phyloP scores from a whole-genome alignment of 92 coral and sea anemone genomes.

The Pocillopora grandis region DNA sequence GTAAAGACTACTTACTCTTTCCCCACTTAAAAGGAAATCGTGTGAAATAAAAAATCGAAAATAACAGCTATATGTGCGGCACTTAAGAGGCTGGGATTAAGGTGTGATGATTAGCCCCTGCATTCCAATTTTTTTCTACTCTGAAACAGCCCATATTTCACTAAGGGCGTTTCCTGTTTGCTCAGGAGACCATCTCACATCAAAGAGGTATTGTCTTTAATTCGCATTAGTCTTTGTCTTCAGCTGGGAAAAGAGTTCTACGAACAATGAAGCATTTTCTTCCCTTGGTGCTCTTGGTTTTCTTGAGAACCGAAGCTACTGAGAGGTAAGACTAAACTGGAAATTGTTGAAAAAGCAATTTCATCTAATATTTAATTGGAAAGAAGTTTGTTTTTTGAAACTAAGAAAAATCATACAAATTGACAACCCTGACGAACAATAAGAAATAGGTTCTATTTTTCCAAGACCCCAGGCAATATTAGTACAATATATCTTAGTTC shows the following conservation, averaged over 20 bases:
- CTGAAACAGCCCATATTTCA: background rate
- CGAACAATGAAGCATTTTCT: background rate
- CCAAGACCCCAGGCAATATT: no score
- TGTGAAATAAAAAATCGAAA: no score
- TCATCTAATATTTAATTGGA: no score
- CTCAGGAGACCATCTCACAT: background rate
- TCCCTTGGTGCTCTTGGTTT: background rate
- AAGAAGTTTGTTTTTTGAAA: no score
- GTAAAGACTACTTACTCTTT: no score
- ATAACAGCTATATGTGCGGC: no score
- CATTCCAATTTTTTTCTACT: background rate
- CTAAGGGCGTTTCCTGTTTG: background rate
- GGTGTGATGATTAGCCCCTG: background rate
- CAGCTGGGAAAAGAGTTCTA: no score
- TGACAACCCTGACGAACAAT: no score
- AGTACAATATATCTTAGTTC: no score
- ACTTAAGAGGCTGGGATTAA: background rate
- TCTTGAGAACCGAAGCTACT: slow-evolving; percentile 4
- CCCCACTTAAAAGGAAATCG: no score
- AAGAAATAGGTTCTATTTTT: no score
- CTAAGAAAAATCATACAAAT: no score
- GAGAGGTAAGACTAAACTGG: slow-evolving; percentile 3
- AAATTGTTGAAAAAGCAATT: background rate
- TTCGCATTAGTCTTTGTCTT: background rate
- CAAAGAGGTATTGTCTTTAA: background rate